Conservation (phyloP, 2,797 vertebrate genomes). For the Crenichthys baileyi region DNA sequence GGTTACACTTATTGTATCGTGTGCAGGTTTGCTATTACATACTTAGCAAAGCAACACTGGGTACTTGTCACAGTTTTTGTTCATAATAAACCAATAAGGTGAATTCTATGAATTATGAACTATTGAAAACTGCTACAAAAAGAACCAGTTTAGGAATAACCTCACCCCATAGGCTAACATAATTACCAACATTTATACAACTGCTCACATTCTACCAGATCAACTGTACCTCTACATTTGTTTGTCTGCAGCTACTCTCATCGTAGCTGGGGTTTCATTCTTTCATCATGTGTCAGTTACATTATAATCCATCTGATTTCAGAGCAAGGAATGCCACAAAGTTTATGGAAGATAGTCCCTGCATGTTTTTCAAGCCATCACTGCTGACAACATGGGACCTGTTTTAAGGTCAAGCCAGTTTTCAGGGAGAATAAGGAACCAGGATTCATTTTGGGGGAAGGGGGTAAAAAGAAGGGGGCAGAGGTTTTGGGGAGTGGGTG, state of each 20-base stretch:
- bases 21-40: conserved; percentile 58
- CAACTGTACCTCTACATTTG: conserved; percentile 43
- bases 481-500: conserved; percentile 40
- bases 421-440: conserved; percentile 57
- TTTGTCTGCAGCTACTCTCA: conserved; percentile 25
- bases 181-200: conserved; percentile 29
- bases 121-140: conserved; percentile 83
- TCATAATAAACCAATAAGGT: conserved; percentile 74
- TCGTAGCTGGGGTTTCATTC: conserved; percentile 26
- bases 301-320: conserved; percentile 47
- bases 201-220: conserved; percentile 31
- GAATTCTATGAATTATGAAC: conserved; percentile 78
- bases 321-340: conserved; percentile 30
- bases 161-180: conserved; percentile 62
- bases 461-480: conserved; percentile 59
- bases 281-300: conserved; percentile 34
- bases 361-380: conserved; percentile 44
- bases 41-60: conserved; percentile 52
- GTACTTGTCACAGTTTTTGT: conserved; percentile 57
- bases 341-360: conserved; percentile 38
- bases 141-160: conserved; percentile 79
- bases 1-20: conserved; percentile 51
- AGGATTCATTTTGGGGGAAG: conserved; percentile 66
- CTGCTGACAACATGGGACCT: conserved; percentile 35
- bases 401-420: conserved; percentile 46